Percentiles rank a stretch among this genome's conserved stretches.
These are phyloP conservation scores for Andrena haemorrhoa DNA, from an alignment of 2,888 invertebrate genomes.

Conservation along the genomic window DNA sequence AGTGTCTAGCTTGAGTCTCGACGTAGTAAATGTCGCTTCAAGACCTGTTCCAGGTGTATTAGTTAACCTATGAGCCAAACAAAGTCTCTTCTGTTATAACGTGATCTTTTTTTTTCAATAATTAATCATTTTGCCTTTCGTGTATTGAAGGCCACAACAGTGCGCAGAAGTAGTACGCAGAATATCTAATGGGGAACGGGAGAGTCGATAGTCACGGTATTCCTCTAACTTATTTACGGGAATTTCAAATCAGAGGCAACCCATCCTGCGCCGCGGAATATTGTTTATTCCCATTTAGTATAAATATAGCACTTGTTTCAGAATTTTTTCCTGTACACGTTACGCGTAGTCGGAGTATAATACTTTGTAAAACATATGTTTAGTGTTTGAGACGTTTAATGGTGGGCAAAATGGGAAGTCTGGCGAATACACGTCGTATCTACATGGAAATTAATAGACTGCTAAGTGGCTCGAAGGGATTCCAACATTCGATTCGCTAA, in stretches of 20 bases:
- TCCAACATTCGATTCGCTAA: constrained; percentile 80
- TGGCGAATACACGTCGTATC: constrained; percentile 55
- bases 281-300: too few species aligned
- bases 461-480: constrained; percentile 76
- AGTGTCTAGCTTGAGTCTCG: neutral
- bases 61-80: neutral
- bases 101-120: neutral
- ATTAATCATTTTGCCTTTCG: neutral
- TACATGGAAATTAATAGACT: constrained; percentile 80
- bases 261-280: too few species aligned
- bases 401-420: neutral
- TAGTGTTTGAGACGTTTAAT: neutral
- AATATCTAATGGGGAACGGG: too few species aligned
- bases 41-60: neutral
- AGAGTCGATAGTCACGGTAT: too few species aligned
- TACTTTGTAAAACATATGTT: too few species aligned
- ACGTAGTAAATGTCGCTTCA: neutral
- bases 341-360: neutral
- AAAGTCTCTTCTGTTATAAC: neutral
- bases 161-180: too few species aligned
- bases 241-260: too few species aligned
- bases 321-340: neutral
- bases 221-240: too few species aligned
- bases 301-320: neutral
- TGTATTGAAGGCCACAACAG: too few species aligned